Base-by-base conservation (phyloP, 2,113 vertebrate genomes). In the Rostratula benghalensis region DNA sequence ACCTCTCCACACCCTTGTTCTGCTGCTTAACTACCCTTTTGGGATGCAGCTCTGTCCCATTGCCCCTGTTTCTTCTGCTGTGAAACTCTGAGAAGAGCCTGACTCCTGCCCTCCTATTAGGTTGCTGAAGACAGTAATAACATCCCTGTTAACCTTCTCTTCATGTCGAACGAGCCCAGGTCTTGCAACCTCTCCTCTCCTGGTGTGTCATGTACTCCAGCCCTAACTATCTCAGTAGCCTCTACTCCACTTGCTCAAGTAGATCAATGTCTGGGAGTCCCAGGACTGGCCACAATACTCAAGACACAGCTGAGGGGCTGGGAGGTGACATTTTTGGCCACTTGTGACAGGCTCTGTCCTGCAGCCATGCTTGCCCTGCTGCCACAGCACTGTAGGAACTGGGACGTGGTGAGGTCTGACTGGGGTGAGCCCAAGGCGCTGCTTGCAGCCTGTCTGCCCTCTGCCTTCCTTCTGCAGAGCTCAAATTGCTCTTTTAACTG, bases 151-250 rank as follows among this genome's bases (percentile, higher is more conserved):
- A 74, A 70, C 15, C 33, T 68, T 84, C 45, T 57, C 46, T 37
- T 60, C 13, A 5, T 2, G 4, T 56, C 70, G 43, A 71, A 45
- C 0, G 0, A 63, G 43, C n/a, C 10, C 53, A 71, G 35, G 27
- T 33, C 46, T 94, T 2, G 4, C 64, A 51, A 56, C n/a, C 4
- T 76, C 28, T 57, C 33, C 35, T 57, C 17, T 57, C 33, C 35
- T 57, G 14, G 3, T 24, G 35, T 0, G 3, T 57, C 14, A 3
- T 22, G 25, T 65, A 25, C 33, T 88, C 7, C 56, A 88, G 69
- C 45, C 45, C 33, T 28, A 64, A 1, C 31, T 51, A 7, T 37
- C 35, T 50, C 16, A 43, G 50, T 28, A 74, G 39, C 74, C 41
- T 92, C 33, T 37, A 21, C 65, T 78, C 35, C 51, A 1, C 33